Evolutionary conservation across 1,140 invertebrate genomes (phyloP), one percentile per base, ranked within the genome.

Genomic region (Lepidurus couesii): DNA sequence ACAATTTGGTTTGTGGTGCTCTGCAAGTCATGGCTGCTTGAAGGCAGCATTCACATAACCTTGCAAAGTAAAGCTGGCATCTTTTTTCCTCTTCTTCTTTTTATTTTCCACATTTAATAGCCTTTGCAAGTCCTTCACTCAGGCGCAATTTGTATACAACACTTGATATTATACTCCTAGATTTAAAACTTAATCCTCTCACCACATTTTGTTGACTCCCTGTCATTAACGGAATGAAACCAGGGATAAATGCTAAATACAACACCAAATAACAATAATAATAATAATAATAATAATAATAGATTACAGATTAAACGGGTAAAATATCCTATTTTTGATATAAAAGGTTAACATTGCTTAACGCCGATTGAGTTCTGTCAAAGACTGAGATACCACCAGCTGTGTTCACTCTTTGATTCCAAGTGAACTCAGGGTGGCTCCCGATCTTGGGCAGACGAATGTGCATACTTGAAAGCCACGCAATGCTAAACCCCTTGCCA

Each of bases 371-470:
- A 44, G 42, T 78, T 65, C 74, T 42, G 24, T 44, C 78, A 84
- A 86, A 86, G 87, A 94, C 93, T 95, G 93, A 95, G 94, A 95
- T 95, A 96, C 94, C 94, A 96, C 94, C 93, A 95, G 93, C 94
- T 96, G 94, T 96, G 94, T 96, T 96, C 94, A 96, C 93, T 91
- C 88, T 87, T 87, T 87, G 88, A 86, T 86, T 81, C 87, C 86
- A 91, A 94, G 93, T 90, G 92, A 95, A 93, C 93, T 91, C 93
- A 95, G 93, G 91, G 93, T 94, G 93, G 93, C 90, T 93, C 93
- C 93, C 93, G 90, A 90, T 86, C 85, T 86, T 87, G 86, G 84
- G 82, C 42, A 47, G 53, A 44, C 16, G 44, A 2, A 34, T 34
- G 34, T 34, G 34, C 2, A 34, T 34, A 34, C 34, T 34, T 34